Percentiles rank a stretch among this genome's conserved stretches.
phyloP scores from a whole-genome alignment of 1,140 invertebrate species.

The Brachionus rubens region DNA sequence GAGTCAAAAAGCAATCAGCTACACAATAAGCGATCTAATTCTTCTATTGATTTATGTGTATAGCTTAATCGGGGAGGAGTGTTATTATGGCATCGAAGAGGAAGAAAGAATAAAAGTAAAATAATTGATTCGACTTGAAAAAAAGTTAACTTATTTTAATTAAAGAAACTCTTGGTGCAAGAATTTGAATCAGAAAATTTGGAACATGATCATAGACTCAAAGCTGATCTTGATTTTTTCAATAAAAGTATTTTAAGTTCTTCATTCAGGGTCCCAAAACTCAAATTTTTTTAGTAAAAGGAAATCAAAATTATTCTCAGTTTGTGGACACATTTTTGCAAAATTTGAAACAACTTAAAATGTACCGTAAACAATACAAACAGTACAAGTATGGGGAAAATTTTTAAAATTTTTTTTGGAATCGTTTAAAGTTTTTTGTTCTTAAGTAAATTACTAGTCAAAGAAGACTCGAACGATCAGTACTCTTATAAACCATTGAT shows the following conservation, averaged over 20 bases:
- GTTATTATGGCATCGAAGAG: constrained; percentile 39
- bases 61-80: constrained; percentile 37
- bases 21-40: constrained; percentile 11
- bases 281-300: not conserved
- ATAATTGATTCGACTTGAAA: no score
- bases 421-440: no score
- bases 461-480: not conserved
- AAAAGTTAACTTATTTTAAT: not conserved
- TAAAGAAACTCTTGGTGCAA: not conserved
- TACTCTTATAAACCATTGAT: constrained; percentile 33
- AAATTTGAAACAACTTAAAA: constrained; percentile 11
- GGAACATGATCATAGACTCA: not conserved
- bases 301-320: not conserved
- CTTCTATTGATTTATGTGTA: constrained; percentile 27
- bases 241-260: constrained; percentile 15
- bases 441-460: not conserved
- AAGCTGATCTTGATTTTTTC: constrained; percentile 21
- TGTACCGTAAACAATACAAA: not conserved
- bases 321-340: constrained; percentile 24
- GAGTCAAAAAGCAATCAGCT: not conserved
- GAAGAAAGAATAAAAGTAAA: constrained; percentile 32
- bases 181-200: not conserved
- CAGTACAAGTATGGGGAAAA: not conserved
- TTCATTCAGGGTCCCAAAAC: not conserved
- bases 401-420: not conserved